Conservation (phyloP, 2,888 invertebrate genomes). For the Cancer borealis region DNA sequence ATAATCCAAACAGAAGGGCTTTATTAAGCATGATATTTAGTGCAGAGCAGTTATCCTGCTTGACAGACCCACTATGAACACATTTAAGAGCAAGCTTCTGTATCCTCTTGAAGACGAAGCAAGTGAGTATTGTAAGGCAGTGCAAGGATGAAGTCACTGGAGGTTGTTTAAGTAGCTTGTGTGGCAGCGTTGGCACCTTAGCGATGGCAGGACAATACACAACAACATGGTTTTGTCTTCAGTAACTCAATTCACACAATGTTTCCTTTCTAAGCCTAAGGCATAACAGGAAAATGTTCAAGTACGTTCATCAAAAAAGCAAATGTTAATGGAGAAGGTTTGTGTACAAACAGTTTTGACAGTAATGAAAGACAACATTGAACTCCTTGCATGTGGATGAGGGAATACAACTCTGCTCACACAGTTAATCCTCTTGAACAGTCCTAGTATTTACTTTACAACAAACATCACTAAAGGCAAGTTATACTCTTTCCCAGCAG, state of each 20-base stretch:
- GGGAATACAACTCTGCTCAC: neutral
- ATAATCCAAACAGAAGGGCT: neutral
- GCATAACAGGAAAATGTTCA: neutral
- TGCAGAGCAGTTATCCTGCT: neutral
- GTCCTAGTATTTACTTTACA: neutral
- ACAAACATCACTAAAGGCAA: slow-evolving; percentile 5
- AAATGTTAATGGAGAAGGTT: neutral
- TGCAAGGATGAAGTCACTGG: neutral
- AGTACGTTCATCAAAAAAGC: neutral
- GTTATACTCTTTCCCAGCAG: neutral
- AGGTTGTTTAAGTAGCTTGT: neutral
- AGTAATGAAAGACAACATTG: neutral
- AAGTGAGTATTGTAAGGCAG: slow-evolving; percentile 28
- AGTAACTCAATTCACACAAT: neutral
- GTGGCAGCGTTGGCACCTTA: slow-evolving; percentile 16
- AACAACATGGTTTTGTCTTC: neutral
- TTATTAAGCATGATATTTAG: neutral
- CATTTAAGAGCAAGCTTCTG: neutral
- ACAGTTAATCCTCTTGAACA: neutral
- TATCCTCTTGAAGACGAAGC: neutral
- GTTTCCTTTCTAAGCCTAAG: neutral
- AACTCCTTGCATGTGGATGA: neutral
- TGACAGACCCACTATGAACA: neutral
- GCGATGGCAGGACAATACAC: neutral
- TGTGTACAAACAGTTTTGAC: neutral